Base-by-base conservation (phyloP, 2,888 invertebrate genomes). In the Ormyrus pomaceus region DNA sequence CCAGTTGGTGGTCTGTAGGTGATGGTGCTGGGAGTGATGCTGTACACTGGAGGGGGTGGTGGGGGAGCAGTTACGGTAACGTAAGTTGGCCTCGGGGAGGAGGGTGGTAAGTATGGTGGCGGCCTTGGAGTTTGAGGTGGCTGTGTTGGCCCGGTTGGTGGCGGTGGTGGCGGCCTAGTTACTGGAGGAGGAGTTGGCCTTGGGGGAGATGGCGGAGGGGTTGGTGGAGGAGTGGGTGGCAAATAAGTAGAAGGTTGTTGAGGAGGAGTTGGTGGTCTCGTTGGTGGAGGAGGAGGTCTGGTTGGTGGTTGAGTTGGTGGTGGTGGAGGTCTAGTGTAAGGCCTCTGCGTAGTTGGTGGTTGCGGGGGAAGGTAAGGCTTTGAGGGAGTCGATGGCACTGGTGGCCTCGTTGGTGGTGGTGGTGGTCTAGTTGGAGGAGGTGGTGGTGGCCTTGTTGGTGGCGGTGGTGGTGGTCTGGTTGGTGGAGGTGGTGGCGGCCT, bases 51-150 rank as follows among this genome's bases (percentile, higher is more conserved):
- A 0, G 89, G 77, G 7, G 90, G 91, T 78, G 91, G 91, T 11
- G 92, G 92, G 5, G 91, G 88, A 11, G 91, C 88, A 55, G 90
- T 89, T 0, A 88, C 80, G 0, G 89, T 90, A 5, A 79, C 53
- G 56, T 87, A 87, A 4, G 82, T 85, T 6, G 88, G 85, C 34
- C 86, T 85, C 6, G 85, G 84, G 0, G 88, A 83, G 5, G 88
- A 87, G 0, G 90, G 89, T 48, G 91, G 90, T 51, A 90, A 84
- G 78, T 91, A 91, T 0, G 89, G 88, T 0, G 86, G 85, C 11
- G 89, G 87, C 70, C 87, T 83, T 0, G 87, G 86, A 19, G 11
- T 66, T 11, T 83, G 84, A 46, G 77, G 81, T 46, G 81, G 76
- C 7, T 71, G 8, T 4, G 84, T 74, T 6, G 82, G 81, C 13